A percentile compares a stretch with the other conserved stretches of the same genome.
These are phyloP conservation scores for Haemorhous mexicanus DNA, from an alignment of 2,113 vertebrate species.

Conservation along the genomic window DNA sequence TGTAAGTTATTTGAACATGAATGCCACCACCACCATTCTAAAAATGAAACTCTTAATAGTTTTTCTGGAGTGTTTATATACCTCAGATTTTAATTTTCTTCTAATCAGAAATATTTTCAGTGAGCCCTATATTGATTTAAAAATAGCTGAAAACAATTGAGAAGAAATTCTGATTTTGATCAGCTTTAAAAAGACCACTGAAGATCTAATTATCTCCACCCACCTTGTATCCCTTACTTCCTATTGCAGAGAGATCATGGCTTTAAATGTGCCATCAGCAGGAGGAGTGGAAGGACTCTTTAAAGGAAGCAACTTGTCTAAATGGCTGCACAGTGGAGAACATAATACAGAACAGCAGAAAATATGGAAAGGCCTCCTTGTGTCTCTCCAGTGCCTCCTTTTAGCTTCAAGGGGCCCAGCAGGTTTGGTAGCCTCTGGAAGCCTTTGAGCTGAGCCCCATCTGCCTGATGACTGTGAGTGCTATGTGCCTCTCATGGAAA, in stretches of 20 bases:
- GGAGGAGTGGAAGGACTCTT: not conserved
- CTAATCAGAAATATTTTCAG: no score
- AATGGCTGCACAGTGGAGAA: not conserved
- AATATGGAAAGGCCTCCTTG: not conserved
- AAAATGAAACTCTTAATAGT: not conserved
- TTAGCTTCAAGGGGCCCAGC: not conserved
- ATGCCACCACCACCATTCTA: accelerated
- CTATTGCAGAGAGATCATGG: not conserved
- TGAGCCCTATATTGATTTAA: not conserved
- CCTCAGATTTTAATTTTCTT: not conserved
- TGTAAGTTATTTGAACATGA: not conserved
- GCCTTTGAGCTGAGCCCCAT: not conserved
- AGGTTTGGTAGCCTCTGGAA: not conserved
- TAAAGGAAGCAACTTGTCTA: not conserved
- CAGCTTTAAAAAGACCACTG: not conserved
- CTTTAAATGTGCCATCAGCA: not conserved
- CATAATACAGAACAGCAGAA: not conserved
- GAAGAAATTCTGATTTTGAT: not conserved
- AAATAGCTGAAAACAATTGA: not conserved
- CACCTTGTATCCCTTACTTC: not conserved
- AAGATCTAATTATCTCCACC: not conserved
- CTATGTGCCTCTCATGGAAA: not conserved
- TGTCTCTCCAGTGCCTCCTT: not conserved
- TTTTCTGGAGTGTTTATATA: not conserved
- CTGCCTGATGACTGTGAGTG: not conserved